Base-by-base conservation (phyloP, 1,140 invertebrate genomes). In the Ceratitis capitata region DNA sequence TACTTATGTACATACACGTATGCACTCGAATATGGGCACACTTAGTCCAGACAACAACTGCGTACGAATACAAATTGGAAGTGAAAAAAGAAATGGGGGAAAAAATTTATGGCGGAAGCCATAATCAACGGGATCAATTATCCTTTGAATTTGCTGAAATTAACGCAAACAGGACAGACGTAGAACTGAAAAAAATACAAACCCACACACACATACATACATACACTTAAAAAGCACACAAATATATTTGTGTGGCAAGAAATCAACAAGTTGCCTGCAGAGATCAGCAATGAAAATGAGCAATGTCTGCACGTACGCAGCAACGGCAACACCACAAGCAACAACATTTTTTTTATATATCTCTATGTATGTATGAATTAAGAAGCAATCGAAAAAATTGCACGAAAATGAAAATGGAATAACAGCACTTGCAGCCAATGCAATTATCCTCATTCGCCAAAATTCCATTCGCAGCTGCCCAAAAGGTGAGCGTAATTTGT, bases 361-460 rank as follows among this genome's bases (percentile, higher is more conserved):
- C n/a, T n/a, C n/a, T n/a, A n/a, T n/a, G n/a, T n/a, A n/a, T n/a
- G n/a, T n/a, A n/a, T n/a, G n/a, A n/a, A n/a, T n/a, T 47, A 42
- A 45, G 39, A 29, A 39, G 39, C n/a, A 42, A 58, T 29, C 29
- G 82, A 53, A 32, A 53, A 53, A 83, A 32, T 83, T 23, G 29
- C 47, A 53, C 82, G 47, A 51, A 83, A 83, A 49, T 64, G 58
- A 64, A 83, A 53, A 26, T 29, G 47, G 35, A 35, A 58, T 39
- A 84, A 84, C 49, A 85, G 56, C 84, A 85, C 84, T 69, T 42
- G 51, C 74, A 78, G 84, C 74, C 74, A 85, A 49, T 74, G 69
- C 84, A 85, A 85, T 85, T 85, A 85, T 85, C 84, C 84, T 56
- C 74, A 82, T 85, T 84, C 78, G 74, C 84, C 35, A 19, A 85